Conservation (phyloP, 2,888 invertebrate genomes). For the Ophioninae sp. region DNA sequence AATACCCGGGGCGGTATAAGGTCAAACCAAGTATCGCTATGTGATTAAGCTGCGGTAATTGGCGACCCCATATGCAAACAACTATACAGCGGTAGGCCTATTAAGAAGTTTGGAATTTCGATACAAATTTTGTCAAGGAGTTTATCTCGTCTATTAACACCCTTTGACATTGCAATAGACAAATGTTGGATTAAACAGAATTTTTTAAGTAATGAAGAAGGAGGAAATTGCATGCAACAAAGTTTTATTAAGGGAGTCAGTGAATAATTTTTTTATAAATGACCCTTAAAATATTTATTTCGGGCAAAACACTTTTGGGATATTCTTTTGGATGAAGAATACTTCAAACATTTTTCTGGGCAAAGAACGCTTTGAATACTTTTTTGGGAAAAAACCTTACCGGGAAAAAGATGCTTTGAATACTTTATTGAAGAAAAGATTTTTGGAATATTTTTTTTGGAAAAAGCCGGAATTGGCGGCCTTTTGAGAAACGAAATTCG, state of each 20-base stretch:
- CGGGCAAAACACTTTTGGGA: too few species aligned
- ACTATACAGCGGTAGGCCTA: background rate
- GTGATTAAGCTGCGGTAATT: background rate
- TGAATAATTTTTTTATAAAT: too few species aligned
- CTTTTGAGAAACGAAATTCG: too few species aligned
- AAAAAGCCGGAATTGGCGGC: background rate
- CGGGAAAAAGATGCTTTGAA: background rate
- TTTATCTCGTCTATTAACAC: background rate
- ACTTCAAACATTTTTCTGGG: too few species aligned
- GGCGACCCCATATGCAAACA: background rate
- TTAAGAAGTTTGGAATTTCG: background rate
- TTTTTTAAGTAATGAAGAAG: too few species aligned
- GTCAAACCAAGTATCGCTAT: background rate
- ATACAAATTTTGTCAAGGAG: background rate
- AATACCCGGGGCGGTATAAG: slow-evolving; percentile 25
- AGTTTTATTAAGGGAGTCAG: too few species aligned
- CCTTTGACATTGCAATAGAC: background rate
- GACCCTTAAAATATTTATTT: too few species aligned
- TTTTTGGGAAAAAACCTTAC: background rate
- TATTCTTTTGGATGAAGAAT: too few species aligned
- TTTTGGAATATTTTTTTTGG: background rate
- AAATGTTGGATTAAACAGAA: too few species aligned
- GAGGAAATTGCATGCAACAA: too few species aligned
- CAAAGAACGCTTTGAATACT: too few species aligned
- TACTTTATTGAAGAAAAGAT: background rate